Conservation (phyloP, 2,888 invertebrate genomes). For the Tridacna gigas region DNA sequence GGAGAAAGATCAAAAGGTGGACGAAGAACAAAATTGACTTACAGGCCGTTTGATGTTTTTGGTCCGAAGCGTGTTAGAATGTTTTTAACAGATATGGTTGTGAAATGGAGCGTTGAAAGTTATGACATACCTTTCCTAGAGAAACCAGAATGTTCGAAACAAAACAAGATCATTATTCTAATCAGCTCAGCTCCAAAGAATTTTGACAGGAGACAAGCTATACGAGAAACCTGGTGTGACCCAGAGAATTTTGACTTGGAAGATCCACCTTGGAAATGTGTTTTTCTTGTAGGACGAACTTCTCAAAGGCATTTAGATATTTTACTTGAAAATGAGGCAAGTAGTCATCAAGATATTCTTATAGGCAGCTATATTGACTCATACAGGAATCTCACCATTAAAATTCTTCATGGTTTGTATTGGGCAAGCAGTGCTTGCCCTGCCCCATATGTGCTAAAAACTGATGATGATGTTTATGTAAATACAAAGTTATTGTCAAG, state of each 20-base stretch:
- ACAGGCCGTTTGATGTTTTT: slow-evolving; percentile 41
- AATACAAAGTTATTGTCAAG: slow-evolving; percentile 73
- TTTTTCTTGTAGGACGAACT: slow-evolving; percentile 77
- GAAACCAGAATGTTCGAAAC: slow-evolving; percentile 61
- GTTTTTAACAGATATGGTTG: slow-evolving; percentile 45
- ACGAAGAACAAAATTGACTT: slow-evolving; percentile 50
- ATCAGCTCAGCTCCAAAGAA: slow-evolving; percentile 76
- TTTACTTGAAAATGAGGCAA: slow-evolving; percentile 65
- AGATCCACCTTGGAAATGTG: slow-evolving; percentile 73
- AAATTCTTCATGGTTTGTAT: slow-evolving; percentile 80
- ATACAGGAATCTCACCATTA: slow-evolving; percentile 81
- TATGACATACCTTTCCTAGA: slow-evolving; percentile 50
- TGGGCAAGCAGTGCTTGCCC: slow-evolving; percentile 76
- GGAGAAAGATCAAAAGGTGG: slow-evolving; percentile 63
- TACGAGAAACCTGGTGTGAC: slow-evolving; percentile 78
- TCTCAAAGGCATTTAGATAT: slow-evolving; percentile 31
- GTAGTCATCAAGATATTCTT: slow-evolving; percentile 74
- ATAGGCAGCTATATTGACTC: slow-evolving; percentile 81
- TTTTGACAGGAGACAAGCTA: slow-evolving; percentile 70
- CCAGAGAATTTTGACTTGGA: slow-evolving; percentile 59
- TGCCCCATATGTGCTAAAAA: slow-evolving; percentile 78
- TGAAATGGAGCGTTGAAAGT: slow-evolving; percentile 72
- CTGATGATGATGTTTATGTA: slow-evolving; percentile 83
- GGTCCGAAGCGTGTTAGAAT: slow-evolving; percentile 34
- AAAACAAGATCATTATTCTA: slow-evolving; percentile 70